Percentiles rank a stretch among this genome's conserved stretches.
Evolutionary conservation across 1,140 invertebrate genomes (phyloP).

Genomic region (Hesperophylax magnus): DNA sequence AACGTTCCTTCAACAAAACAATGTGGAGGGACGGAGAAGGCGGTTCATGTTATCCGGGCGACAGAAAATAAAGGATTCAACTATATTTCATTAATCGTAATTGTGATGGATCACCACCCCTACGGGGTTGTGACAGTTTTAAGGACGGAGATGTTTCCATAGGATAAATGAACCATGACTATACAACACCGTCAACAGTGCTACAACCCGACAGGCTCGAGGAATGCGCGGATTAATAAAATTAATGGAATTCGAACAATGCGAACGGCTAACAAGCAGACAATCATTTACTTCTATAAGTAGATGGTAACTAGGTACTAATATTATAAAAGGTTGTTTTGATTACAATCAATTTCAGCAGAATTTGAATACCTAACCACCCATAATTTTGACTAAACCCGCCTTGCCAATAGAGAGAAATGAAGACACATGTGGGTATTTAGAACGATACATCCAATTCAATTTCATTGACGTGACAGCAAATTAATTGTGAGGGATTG

Average conservation of each 20-base stretch:
- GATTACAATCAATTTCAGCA: too few species aligned
- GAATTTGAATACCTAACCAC: too few species aligned
- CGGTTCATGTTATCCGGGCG: constrained; percentile 38
- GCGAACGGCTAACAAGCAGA: too few species aligned
- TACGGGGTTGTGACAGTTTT: constrained; percentile 49
- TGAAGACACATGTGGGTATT: constrained; percentile 54
- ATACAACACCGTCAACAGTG: background rate
- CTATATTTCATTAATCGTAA: constrained; percentile 58
- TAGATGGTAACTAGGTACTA: too few species aligned
- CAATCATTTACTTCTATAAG: too few species aligned
- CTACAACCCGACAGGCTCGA: background rate
- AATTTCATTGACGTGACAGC: constrained; percentile 49
- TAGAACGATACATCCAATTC: constrained; percentile 53
- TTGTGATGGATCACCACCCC: constrained; percentile 55
- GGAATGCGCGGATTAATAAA: too few species aligned
- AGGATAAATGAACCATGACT: constrained; percentile 12
- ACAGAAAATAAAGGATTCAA: constrained; percentile 52
- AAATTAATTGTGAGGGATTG: constrained; percentile 58
- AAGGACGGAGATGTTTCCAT: constrained; percentile 9
- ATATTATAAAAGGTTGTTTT: too few species aligned
- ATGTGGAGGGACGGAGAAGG: constrained; percentile 10
- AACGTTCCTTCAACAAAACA: constrained; percentile 10
- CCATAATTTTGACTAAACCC: too few species aligned
- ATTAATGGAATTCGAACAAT: too few species aligned
- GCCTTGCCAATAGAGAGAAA: background rate